These are phyloP conservation scores for Proctacanthus coquilletti DNA, from an alignment of 1,140 invertebrate species.

Conservation along the genomic window DNA sequence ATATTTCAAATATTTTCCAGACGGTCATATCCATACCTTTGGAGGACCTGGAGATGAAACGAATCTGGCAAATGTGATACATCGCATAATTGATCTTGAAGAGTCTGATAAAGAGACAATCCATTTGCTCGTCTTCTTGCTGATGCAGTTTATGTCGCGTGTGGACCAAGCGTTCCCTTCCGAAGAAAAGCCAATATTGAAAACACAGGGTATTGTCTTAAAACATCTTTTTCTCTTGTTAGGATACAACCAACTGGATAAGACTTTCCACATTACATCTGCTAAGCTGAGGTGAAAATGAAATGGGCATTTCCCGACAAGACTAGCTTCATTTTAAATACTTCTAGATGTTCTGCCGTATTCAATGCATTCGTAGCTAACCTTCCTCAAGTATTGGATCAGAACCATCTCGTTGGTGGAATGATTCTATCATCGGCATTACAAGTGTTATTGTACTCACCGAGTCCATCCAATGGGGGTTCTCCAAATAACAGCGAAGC, in stretches of 20 bases:
- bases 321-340: neutral
- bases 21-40: constrained; percentile 62
- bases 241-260: constrained; percentile 85
- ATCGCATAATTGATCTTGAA: constrained; percentile 79
- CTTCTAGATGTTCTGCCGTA: constrained; percentile 62
- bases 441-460: constrained; percentile 74
- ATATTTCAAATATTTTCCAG: no score
- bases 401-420: constrained; percentile 83
- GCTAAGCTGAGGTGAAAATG: constrained; percentile 64
- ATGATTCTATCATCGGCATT: constrained; percentile 71
- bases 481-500: constrained; percentile 11
- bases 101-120: constrained; percentile 92
- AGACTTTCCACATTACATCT: constrained; percentile 79
- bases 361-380: constrained; percentile 93
- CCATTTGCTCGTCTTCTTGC: constrained; percentile 84
- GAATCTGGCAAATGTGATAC: constrained; percentile 47
- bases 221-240: constrained; percentile 84
- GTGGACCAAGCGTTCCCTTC: constrained; percentile 58
- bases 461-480: constrained; percentile 42
- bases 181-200: constrained; percentile 64
- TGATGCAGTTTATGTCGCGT: constrained; percentile 87
- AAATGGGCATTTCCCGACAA: neutral
- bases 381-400: constrained; percentile 82
- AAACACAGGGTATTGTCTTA: constrained; percentile 75
- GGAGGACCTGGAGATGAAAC: constrained; percentile 51